Conservation (phyloP, 2,797 vertebrate genomes). For the Steatocranus sp. region DNA sequence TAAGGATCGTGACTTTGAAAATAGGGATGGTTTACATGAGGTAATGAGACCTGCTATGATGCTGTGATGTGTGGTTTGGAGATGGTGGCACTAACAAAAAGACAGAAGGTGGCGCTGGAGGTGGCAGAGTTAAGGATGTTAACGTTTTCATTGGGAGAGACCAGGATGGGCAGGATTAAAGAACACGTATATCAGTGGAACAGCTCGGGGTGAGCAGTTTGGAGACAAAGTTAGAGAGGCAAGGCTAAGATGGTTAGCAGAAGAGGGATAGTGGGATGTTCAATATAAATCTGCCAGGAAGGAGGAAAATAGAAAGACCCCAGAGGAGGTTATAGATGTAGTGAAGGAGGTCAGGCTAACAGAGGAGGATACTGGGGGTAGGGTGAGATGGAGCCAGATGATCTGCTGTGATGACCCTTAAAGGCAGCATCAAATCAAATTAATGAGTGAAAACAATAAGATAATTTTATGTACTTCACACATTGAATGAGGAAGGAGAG, state of each 20-base stretch:
- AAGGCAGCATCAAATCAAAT: neutral
- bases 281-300: neutral
- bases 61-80: neutral
- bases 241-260: neutral
- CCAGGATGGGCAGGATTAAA: neutral
- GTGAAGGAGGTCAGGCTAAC: neutral
- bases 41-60: neutral
- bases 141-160: neutral
- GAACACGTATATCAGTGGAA: neutral
- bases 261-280: neutral
- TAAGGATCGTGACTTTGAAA: neutral
- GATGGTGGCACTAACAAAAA: neutral
- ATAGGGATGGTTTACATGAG: neutral
- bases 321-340: neutral
- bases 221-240: neutral
- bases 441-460: neutral
- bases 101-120: neutral
- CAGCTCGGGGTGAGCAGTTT: neutral
- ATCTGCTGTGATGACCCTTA: neutral
- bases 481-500: neutral
- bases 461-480: neutral
- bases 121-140: neutral
- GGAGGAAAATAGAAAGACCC: neutral
- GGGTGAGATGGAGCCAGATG: neutral
- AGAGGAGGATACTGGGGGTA: neutral